Base-by-base conservation (phyloP, 2,888 invertebrate genomes). In the Aphidius colemani region DNA sequence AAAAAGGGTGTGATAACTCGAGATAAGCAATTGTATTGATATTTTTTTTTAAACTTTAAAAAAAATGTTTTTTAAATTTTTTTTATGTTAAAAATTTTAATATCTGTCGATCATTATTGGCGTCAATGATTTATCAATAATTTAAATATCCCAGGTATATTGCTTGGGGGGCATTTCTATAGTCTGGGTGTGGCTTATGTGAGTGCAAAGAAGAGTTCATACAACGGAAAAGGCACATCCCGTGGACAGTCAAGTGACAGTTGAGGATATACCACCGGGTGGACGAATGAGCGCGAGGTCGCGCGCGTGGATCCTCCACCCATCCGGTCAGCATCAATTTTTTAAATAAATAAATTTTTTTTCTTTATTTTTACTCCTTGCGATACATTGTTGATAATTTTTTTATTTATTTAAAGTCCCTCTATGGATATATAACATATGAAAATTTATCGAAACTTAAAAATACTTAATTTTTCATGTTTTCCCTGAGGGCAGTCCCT, bases 271-370 rank as follows among this genome's bases (percentile, higher is more conserved):
- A 70, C 66, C 30, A 30, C 30, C 65, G 64, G 68, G 69, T 68
- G 65, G 66, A 62, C 72, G 71, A 72, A 71, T 70, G 72, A 67
- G 74, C 75, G 76, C 77, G 77, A 74, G 72, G 74, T 72, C 72
- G 75, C 73, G 4, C 30, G 72, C 72, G 74, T 75, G 72, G 75
- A 71, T 74, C 75, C 78, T 76, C 77, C 77, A 71, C 74, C 76
- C 76, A 75, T 76, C 76, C 74, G 72, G 69, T 69, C 71, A 72
- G 71, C 30, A 67, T 64, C 67, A 67, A 70, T 64, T 39, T 53
- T 11, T 53, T 55, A 45, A 11, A 57, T 57, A 45, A 59, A 48
- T 50, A 57, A 13, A 53, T 60, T 53, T 43, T 57, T 64, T 60
- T 53, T 60, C 9, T 53, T 46, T 61, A 43, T 41, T 56, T 6